Evolutionary conservation across 2,113 vertebrate genomes (phyloP).

Genomic region (Platanista minor): DNA sequence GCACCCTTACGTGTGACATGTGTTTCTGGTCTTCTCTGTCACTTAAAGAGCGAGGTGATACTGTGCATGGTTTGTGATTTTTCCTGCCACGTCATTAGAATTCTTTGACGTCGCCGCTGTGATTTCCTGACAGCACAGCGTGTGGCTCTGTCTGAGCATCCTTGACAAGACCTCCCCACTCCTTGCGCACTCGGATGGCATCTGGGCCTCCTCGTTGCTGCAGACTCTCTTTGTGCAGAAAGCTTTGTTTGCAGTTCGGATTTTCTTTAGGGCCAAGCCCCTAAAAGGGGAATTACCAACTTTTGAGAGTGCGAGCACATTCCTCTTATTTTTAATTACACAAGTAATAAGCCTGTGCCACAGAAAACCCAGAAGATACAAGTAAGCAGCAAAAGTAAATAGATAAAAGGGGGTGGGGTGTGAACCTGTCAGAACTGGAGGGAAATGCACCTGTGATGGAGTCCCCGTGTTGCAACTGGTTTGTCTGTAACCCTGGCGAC

Average conservation of each 20-base stretch:
- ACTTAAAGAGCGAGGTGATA: not conserved
- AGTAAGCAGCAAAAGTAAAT: not conserved
- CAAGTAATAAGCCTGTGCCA: not conserved
- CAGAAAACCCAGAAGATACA: not conserved
- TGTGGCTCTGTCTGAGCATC: not conserved
- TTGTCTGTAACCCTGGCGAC: not conserved
- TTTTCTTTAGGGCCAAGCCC: not conserved
- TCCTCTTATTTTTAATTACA: not conserved
- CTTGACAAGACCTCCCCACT: fast-evolving
- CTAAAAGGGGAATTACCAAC: not conserved
- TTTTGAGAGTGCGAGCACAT: not conserved
- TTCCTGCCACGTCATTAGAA: not conserved
- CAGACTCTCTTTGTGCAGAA: not conserved
- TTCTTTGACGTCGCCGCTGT: not conserved
- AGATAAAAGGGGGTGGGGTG: not conserved
- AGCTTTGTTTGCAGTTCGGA: not conserved
- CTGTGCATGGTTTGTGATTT: not conserved
- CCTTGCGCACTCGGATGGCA: fast-evolving
- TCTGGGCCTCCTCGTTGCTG: not conserved
- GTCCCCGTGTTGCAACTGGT: fast-evolving
- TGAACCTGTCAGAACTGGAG: not conserved
- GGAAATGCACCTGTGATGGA: fast-evolving
- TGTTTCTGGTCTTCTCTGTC: not conserved
- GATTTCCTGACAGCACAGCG: not conserved
- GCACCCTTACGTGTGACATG: fast-evolving